Evolutionary conservation across 2,113 vertebrate genomes (phyloP).

Genomic region (Synchiropus splendidus): DNA sequence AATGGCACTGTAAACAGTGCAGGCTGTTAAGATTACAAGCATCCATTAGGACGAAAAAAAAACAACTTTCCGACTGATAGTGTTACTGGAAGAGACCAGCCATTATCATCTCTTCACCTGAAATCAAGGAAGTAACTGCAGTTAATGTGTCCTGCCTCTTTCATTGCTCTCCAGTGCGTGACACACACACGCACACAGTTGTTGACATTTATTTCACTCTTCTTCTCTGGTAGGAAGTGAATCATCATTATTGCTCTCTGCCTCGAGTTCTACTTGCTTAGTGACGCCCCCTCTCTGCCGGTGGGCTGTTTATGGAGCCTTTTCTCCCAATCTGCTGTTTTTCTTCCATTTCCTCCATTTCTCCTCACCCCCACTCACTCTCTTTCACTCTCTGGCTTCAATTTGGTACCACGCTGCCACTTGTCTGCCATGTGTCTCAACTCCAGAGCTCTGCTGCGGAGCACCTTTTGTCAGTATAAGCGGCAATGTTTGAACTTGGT

Average conservation of each 20-base stretch:
- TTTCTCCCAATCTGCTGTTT: conserved; percentile 8
- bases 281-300: conserved; percentile 32
- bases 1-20: conserved; percentile 2
- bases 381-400: conserved; percentile 14
- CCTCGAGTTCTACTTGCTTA: conserved; percentile 18
- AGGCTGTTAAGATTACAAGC: conserved; percentile 16
- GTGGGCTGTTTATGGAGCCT: conserved; percentile 22
- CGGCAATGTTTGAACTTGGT: too few relatives aligned
- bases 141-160: conserved; percentile 27
- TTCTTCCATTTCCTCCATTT: conserved; percentile 35
- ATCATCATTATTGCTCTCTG: not conserved
- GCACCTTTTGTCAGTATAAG: too few relatives aligned
- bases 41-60: conserved; percentile 22
- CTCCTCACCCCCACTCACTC: conserved; percentile 17
- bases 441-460: too few relatives aligned
- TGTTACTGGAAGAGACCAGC: conserved; percentile 6
- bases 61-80: conserved; percentile 11
- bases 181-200: not conserved
- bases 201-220: not conserved
- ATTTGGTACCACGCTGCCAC: conserved; percentile 7
- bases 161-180: conserved; percentile 13
- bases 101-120: conserved; percentile 19
- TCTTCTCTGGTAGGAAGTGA: not conserved
- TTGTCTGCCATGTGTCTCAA: not conserved
- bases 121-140: conserved; percentile 12